Conservation (phyloP, 2,113 vertebrate genomes). For the Prinia subflava region DNA sequence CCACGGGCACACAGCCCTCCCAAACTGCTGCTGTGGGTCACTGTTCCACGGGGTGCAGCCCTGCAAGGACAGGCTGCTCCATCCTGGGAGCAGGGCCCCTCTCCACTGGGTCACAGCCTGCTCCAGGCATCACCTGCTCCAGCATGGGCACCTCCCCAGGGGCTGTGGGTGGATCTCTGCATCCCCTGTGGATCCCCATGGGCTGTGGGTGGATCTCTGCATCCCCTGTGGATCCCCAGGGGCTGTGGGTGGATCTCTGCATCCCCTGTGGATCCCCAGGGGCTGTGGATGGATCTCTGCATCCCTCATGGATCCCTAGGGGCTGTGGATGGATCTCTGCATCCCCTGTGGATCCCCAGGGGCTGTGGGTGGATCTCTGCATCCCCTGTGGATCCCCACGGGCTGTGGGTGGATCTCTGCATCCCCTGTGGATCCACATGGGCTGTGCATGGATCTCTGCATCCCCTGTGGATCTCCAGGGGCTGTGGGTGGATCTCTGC, state of each 20-base stretch:
- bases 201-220: neutral
- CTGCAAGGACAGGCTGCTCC: neutral
- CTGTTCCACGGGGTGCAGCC: neutral
- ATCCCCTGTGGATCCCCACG: neutral
- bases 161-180: neutral
- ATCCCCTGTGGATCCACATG: neutral
- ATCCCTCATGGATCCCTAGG: neutral
- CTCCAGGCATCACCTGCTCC: neutral
- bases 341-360: neutral
- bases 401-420: neutral
- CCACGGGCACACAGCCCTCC: neutral
- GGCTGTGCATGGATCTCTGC: neutral
- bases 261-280: neutral
- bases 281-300: neutral
- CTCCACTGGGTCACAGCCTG: neutral
- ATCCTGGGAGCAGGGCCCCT: neutral
- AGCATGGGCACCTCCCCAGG: neutral
- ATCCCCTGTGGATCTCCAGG: neutral
- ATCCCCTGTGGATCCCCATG: neutral
- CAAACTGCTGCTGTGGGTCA: neutral
- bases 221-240: neutral
- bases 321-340: neutral
- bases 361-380: neutral
- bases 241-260: neutral
- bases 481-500: neutral